Percentiles rank a stretch among this genome's conserved stretches.
Evolutionary conservation across 2,113 vertebrate genomes (phyloP).

Genomic region (Cranoglanis bouderius): DNA sequence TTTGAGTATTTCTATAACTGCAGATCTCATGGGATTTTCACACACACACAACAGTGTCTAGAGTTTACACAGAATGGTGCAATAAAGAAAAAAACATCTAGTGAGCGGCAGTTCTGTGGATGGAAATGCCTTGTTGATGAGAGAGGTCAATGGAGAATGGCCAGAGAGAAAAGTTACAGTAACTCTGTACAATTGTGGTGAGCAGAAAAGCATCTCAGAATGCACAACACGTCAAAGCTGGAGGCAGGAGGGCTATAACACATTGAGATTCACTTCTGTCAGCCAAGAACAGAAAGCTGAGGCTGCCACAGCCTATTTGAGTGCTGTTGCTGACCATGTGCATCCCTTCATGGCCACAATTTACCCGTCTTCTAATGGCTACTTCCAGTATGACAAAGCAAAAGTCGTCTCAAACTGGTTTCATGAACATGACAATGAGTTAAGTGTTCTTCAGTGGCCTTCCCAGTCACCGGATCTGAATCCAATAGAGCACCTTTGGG

Average conservation of each 20-base stretch:
- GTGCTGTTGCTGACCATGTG: not conserved
- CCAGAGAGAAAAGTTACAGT: not conserved
- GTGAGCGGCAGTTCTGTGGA: not conserved
- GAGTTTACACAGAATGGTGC: not conserved
- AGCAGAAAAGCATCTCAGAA: not conserved
- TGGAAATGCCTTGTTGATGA: not conserved
- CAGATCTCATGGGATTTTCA: not conserved
- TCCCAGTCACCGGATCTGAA: not conserved
- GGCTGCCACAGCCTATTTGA: not conserved
- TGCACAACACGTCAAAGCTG: not conserved
- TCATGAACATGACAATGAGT: not conserved
- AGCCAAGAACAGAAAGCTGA: not conserved
- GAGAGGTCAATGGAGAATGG: not conserved
- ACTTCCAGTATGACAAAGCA: not conserved
- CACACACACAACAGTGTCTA: too few species aligned
- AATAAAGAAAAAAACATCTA: not conserved
- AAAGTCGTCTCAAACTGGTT: not conserved
- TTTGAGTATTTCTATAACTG: not conserved
- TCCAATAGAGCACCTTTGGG: not conserved
- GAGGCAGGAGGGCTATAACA: not conserved
- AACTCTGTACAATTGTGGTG: not conserved
- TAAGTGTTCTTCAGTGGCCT: not conserved
- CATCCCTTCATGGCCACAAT: not conserved
- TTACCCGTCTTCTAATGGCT: not conserved
- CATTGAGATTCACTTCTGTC: not conserved